phyloP scores from a whole-genome alignment of 2,113 vertebrate species.

The Peromyscus californicus region DNA sequence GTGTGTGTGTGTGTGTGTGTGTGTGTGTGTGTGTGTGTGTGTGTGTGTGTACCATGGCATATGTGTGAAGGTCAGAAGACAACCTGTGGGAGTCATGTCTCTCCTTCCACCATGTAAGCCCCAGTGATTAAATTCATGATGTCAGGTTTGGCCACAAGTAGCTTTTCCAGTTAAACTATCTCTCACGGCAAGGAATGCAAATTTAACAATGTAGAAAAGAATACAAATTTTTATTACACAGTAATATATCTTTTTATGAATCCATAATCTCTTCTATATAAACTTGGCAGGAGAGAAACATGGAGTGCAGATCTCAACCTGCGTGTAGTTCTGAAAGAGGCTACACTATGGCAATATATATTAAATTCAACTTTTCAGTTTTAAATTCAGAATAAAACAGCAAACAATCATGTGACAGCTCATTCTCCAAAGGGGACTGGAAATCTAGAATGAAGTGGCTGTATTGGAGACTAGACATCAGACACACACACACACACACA shows the following conservation, averaged over 20 bases:
- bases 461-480: neutral
- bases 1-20: neutral
- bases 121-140: neutral
- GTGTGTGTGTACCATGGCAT: neutral
- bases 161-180: too few relatives aligned
- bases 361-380: neutral
- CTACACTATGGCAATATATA: neutral
- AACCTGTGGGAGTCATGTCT: neutral
- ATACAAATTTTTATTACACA: neutral
- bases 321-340: neutral
- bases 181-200: neutral
- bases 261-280: neutral
- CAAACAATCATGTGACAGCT: neutral
- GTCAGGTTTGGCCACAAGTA: neutral
- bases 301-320: neutral
- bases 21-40: neutral
- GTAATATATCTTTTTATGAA: neutral
- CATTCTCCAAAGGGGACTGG: neutral
- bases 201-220: neutral
- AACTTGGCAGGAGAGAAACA: neutral
- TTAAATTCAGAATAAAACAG: slow-evolving; percentile 41
- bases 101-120: neutral
- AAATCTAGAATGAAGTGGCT: neutral
- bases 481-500: neutral
- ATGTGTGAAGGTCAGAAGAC: neutral